These are phyloP conservation scores for Lipophrys pholis DNA, from an alignment of 2,113 vertebrate species.

Conservation along the genomic window DNA sequence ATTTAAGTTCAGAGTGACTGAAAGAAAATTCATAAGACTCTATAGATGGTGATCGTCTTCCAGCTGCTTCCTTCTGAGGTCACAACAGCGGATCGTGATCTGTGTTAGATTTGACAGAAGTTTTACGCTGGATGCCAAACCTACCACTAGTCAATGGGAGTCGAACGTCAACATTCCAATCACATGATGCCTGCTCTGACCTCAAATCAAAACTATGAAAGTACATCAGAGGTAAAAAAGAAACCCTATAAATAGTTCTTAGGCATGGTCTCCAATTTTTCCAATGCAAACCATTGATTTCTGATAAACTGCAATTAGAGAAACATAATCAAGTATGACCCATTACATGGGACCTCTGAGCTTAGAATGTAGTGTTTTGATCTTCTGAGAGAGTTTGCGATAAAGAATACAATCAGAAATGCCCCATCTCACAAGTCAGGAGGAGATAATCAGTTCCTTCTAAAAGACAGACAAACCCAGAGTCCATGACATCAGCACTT, in stretches of 20 bases:
- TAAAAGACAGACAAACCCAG: not conserved
- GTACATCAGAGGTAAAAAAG: not conserved
- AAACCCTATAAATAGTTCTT: constrained; percentile 20
- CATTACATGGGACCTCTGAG: not conserved
- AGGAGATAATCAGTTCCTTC: not conserved
- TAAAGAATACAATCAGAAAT: constrained; percentile 14
- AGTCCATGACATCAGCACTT: constrained; percentile 48
- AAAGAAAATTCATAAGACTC: constrained; percentile 20
- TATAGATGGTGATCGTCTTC: no score
- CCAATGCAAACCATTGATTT: constrained; percentile 3
- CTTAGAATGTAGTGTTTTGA: not conserved
- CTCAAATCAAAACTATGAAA: no score
- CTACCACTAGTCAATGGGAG: no score
- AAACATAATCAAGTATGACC: not conserved
- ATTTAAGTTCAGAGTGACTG: not conserved
- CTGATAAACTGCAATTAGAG: not conserved
- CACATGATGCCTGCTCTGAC: no score
- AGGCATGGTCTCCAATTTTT: not conserved
- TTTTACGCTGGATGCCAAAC: no score
- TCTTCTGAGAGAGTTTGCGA: constrained; percentile 1
- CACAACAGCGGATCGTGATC: no score
- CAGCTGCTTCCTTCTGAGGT: no score
- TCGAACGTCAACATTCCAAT: no score
- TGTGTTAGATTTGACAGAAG: no score
- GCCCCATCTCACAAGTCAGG: not conserved